These are phyloP conservation scores for Ips typographus DNA, from an alignment of 1,140 invertebrate genomes.

Conservation along the genomic window DNA sequence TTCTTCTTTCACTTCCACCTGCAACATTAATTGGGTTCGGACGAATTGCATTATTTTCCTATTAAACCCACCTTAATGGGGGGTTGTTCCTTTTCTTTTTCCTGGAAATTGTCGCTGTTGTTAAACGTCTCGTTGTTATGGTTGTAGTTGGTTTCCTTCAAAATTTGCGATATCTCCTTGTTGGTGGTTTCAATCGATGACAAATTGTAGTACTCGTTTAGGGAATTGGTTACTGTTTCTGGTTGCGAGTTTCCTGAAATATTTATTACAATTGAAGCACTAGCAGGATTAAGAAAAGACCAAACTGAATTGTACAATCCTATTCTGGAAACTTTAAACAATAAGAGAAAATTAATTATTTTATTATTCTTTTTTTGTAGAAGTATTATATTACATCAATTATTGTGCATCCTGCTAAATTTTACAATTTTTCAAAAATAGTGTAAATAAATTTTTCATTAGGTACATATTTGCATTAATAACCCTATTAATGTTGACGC, in stretches of 20 bases:
- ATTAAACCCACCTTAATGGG: neutral
- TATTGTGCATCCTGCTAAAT: no score
- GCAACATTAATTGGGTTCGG: neutral
- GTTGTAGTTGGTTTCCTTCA: constrained; percentile 49
- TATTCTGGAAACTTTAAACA: no score
- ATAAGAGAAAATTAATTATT: no score
- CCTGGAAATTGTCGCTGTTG: constrained; percentile 10
- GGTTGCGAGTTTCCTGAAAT: constrained; percentile 4
- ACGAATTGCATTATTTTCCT: no score
- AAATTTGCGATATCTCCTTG: constrained; percentile 49
- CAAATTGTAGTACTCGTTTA: constrained; percentile 38
- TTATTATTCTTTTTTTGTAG: no score
- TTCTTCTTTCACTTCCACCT: constrained; percentile 9
- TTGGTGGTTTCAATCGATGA: constrained; percentile 40
- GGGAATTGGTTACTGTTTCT: constrained; percentile 6
- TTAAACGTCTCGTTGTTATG: constrained; percentile 24
- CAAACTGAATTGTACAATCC: neutral
- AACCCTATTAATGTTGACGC: no score
- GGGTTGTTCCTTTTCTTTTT: constrained; percentile 20
- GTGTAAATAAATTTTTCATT: no score
- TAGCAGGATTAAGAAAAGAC: neutral
- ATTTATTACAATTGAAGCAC: neutral
- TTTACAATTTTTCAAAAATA: no score
- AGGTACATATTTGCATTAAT: no score
- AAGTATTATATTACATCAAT: no score